Base-by-base conservation (phyloP, 1,140 invertebrate species). In the Pygmarrhopalites habei region DNA sequence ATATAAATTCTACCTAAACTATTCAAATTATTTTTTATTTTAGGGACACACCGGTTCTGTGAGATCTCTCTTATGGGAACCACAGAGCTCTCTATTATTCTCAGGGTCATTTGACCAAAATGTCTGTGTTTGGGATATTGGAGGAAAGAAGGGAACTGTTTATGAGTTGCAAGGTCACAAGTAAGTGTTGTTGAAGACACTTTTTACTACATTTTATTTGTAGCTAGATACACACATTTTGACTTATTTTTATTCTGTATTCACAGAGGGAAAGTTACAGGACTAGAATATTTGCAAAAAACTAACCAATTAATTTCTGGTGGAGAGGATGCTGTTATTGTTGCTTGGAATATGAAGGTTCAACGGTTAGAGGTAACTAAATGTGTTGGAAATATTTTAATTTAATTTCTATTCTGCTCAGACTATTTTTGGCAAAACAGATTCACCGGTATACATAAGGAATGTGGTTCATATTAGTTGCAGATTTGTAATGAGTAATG, bases 81-180 rank as follows among this genome's bases (percentile, higher is more conserved):
- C 84, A 14, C 81, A 86, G 46, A 85, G 87, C 49, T 87, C 94
- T 70, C 78, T 94, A 51, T 75, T 99, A 5, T 98, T 95, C 78
- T 98, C 94, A 62, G 95, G 94, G 7, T 93, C 92, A 67, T 94
- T 89, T 78, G 95, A 99, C 79, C 89, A 95, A 76, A 87, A 83
- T 64, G 86, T 99, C 32, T 95, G 98, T 73, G 92, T 97, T 14
- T 99, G 96, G 96, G 95, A 99, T 79, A 98, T 99, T 71, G 96
- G 95, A 19, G 93, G 95, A 1, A 86, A 90, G 71, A 86, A 93
- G 74, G 96, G 96, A 41, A 95, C 92, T 23, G 92, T 95, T 17
- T 98, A 95, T 78, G 96, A 99, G 80, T 79, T 99, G 56, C 92
- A 96, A 76, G 95, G 94, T 15, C 94, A 98, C 73, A 87, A 86